Conservation (phyloP, 2,113 vertebrate genomes). For the Carassius carassius region DNA sequence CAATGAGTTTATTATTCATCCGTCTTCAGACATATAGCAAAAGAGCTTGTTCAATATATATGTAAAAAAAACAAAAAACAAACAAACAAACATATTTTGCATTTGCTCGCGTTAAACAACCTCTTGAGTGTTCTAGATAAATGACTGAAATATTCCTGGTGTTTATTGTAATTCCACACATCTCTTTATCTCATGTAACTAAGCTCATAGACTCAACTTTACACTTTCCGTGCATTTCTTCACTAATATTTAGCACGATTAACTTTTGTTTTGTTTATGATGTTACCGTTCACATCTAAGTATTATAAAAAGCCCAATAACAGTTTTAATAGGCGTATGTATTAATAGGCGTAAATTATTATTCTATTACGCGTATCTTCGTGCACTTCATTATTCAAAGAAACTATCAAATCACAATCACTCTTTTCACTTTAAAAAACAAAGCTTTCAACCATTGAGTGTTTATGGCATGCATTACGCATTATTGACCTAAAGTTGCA, state of each 20-base stretch:
- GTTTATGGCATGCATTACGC: slow-evolving; percentile 2
- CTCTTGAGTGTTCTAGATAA: neutral
- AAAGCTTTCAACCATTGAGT: neutral
- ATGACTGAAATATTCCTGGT: neutral
- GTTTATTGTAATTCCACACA: neutral
- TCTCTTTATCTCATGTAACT: neutral
- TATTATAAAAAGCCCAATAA: neutral
- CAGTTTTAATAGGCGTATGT: neutral
- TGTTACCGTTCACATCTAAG: neutral
- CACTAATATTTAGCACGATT: neutral
- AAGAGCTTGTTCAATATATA: neutral
- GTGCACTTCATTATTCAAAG: neutral
- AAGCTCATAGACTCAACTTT: neutral
- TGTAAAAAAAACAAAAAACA: neutral
- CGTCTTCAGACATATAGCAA: neutral
- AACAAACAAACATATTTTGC: neutral
- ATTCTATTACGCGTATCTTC: neutral
- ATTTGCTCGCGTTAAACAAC: neutral
- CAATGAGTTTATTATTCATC: neutral
- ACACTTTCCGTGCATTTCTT: neutral
- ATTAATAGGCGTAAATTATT: too few relatives aligned
- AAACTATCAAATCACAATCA: neutral
- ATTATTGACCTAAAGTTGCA: slow-evolving; percentile 27
- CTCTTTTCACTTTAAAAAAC: neutral
- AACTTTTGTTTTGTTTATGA: neutral